Conservation (phyloP, 2,113 vertebrate genomes). For the Lepisosteus osseus region DNA sequence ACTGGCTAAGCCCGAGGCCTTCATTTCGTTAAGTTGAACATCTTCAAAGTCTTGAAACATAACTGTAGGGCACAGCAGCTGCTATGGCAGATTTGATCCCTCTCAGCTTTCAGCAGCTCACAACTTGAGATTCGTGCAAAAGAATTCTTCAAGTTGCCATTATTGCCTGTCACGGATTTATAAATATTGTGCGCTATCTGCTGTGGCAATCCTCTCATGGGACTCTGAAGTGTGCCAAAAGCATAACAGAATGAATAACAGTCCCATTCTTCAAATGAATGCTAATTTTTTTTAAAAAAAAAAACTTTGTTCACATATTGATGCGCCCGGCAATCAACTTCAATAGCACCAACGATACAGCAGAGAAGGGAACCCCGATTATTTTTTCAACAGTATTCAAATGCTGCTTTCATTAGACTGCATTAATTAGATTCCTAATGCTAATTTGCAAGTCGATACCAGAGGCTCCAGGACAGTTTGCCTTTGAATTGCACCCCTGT, state of each 20-base stretch:
- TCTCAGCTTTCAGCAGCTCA: slow-evolving; percentile 77
- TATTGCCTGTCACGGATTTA: slow-evolving; percentile 82
- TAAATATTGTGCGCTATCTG: slow-evolving; percentile 79
- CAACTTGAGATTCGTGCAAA: slow-evolving; percentile 75
- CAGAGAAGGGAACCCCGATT: slow-evolving; percentile 65
- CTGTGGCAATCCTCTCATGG: slow-evolving; percentile 72
- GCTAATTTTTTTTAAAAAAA: slow-evolving; percentile 71
- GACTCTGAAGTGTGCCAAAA: slow-evolving; percentile 83
- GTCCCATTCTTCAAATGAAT: slow-evolving; percentile 92
- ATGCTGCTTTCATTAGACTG: slow-evolving; percentile 90
- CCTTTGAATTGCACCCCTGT: slow-evolving; percentile 88
- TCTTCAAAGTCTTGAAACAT: slow-evolving; percentile 80
- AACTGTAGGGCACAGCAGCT: slow-evolving; percentile 85
- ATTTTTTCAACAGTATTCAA: slow-evolving; percentile 80
- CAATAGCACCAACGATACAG: slow-evolving; percentile 78
- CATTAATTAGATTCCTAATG: slow-evolving; percentile 97
- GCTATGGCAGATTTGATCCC: slow-evolving; percentile 80
- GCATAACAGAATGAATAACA: slow-evolving; percentile 85
- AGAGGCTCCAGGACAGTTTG: slow-evolving; percentile 88
- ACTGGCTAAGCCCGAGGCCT: slow-evolving; percentile 79
- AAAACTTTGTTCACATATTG: slow-evolving; percentile 82
- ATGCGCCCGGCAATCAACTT: slow-evolving; percentile 85
- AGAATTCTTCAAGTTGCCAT: slow-evolving; percentile 85
- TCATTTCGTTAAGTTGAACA: slow-evolving; percentile 64
- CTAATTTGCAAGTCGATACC: slow-evolving; percentile 97